Base-by-base conservation (phyloP, 2,888 invertebrate species). In the Cosmia trapezina region DNA sequence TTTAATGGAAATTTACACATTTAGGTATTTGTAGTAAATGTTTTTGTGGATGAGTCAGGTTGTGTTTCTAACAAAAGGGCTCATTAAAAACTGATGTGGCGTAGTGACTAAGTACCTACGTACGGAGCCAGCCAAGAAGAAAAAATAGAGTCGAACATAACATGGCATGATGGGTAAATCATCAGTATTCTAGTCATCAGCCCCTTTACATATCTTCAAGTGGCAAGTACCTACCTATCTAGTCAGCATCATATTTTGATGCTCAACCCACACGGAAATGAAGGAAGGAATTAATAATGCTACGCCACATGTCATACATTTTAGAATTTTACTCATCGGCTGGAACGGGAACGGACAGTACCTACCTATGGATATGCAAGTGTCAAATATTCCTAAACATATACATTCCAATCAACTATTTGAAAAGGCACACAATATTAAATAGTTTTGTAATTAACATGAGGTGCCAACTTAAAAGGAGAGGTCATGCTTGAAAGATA, bases 341-440 rank as follows among this genome's bases (percentile, higher is more conserved):
- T 73, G 67, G 66, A 70, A 56, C 56, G 74, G 60, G 59, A 76
- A 70, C 69, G 80, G 49, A 69, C 63, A 73, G 78, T 76, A n/a
- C n/a, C n/a, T n/a, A n/a, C n/a, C n/a, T n/a, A 70, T 76, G 78
- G 69, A 60, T 80, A 76, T 83, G 76, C 79, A 86, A 86, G 85
- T 85, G 85, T 85, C 85, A 85, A 86, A 85, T 86, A 84, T 86
- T 84, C 76, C 72, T 73, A 81, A 81, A 73, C 59, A 33, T 85
- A 72, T 83, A 85, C 84, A 85, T 83, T 85, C 84, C 84, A 77
- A 62, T 69, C 22, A 73, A 76, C 43, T 28, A 74, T 63, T 63
- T 68, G 9, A 71, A 69, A 73, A 70, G 83, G 71, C 83, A 81
- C 78, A 84, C 75, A 69, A 73, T 71, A 59, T 62, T 59, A 65